Conservation (phyloP, 2,797 vertebrate species). For the Phalanger gymnotis region DNA sequence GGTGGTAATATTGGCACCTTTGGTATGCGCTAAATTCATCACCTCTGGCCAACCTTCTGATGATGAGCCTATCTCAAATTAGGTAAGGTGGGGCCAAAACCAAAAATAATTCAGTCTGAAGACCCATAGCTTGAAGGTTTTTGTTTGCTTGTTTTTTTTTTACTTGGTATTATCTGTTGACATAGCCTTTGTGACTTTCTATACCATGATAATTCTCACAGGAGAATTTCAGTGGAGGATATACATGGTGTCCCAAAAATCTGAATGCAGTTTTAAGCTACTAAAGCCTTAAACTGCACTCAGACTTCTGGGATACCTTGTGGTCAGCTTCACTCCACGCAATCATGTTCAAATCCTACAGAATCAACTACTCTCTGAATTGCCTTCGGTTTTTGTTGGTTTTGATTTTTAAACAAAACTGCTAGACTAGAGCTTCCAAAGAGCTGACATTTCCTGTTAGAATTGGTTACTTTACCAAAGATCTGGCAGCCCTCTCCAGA, state of each 20-base stretch:
- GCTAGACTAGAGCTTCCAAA: neutral
- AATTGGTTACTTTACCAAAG: neutral
- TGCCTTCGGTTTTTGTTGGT: neutral
- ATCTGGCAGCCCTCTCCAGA: neutral
- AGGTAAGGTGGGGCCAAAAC: neutral
- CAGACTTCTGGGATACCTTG: neutral
- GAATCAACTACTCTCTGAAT: neutral
- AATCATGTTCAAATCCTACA: neutral
- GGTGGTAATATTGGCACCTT: neutral
- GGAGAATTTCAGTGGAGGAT: neutral
- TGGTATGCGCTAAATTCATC: neutral
- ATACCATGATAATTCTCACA: neutral
- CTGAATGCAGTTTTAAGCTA: neutral
- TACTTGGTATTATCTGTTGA: neutral
- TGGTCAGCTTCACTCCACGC: neutral
- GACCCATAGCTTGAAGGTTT: neutral
- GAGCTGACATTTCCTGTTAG: neutral
- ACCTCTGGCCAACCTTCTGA: neutral
- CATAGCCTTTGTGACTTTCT: neutral
- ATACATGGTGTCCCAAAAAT: neutral
- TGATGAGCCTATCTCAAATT: neutral
- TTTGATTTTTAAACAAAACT: neutral
- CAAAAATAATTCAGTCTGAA: neutral
- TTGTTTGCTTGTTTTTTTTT: too few relatives aligned
- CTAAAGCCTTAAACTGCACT: neutral